Base-by-base conservation (phyloP, 2,113 vertebrate species). In the Procavia capensis region DNA sequence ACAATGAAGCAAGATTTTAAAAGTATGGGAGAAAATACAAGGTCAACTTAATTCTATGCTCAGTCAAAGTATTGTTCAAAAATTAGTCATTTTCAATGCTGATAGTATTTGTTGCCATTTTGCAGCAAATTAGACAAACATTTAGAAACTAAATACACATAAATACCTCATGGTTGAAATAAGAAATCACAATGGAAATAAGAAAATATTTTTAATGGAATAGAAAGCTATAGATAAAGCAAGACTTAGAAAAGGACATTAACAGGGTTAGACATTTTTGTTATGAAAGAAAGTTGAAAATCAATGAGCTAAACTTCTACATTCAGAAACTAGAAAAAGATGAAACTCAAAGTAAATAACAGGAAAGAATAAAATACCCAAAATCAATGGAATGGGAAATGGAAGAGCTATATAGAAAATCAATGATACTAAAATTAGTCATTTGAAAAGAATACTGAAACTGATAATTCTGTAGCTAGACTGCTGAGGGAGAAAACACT, bases 361-460 rank as follows among this genome's bases (percentile, higher is more conserved):
- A n/a, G n/a, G n/a, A n/a, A 90, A 81, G 31, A 50, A 10, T 36
- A n/a, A 88, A 88, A 88, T 75, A 29, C 19, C 16, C 17, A 83
- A 43, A 75, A 75, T 57, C 13, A n/a, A 9, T 54, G 3, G 72
- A 70, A 63, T 5, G n/a, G n/a, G 82, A 92, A 91, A 81, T 17
- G 27, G 47, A 74, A 24, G 72, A 63, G 47, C 54, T 79, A 63
- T 61, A 63, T 31, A 74, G 31, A 83, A 91, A 83, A 84, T 39
- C 25, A 84, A 3, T 54, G 72, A 83, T 45, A 70, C 9, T 31
- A 84, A 91, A 76, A 29, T n/a, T 13, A 74, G 29, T 66, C 27
- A 88, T 36, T 88, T 82, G 19, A 64, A 75, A 93, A 82, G 22
- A 83, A 29, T 54, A 83, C 82, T 54, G 36, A 75, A 88, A 88